phyloP scores from a whole-genome alignment of 2,888 invertebrate genomes.

The Sesamia inferens region DNA sequence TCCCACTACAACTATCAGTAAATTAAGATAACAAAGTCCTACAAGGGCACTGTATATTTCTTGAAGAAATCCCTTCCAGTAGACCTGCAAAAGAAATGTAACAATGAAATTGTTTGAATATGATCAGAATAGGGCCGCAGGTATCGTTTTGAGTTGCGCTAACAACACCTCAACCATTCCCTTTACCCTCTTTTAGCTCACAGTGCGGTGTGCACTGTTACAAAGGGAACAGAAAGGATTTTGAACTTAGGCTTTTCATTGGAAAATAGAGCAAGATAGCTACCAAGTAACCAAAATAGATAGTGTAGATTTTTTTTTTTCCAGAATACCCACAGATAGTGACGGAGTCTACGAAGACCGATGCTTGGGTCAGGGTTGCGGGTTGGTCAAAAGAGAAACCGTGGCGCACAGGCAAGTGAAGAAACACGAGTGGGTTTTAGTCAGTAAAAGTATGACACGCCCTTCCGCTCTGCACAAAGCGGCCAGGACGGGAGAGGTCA shows the following conservation, averaged over 20 bases:
- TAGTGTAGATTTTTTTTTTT: not conserved
- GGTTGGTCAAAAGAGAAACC: too few relatives aligned
- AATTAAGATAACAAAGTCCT: not conserved
- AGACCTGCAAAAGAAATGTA: not conserved
- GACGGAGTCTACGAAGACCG: too few relatives aligned
- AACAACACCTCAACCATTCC: constrained; percentile 63
- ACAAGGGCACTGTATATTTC: not conserved
- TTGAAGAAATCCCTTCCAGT: not conserved
- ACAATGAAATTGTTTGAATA: constrained; percentile 3
- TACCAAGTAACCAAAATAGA: too few relatives aligned
- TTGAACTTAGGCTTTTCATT: constrained; percentile 17
- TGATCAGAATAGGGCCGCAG: constrained; percentile 63
- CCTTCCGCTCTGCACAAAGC: too few relatives aligned
- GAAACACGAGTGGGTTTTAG: too few relatives aligned
- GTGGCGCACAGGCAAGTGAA: too few relatives aligned
- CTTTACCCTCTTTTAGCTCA: constrained; percentile 36
- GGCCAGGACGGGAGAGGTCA: too few relatives aligned
- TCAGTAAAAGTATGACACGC: too few relatives aligned
- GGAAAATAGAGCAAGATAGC: not conserved
- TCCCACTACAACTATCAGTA: not conserved
- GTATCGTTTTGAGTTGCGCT: constrained; percentile 62
- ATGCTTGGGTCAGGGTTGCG: too few relatives aligned
- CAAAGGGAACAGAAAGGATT: constrained; percentile 34
- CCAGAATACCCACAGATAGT: not conserved
- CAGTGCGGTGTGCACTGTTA: constrained; percentile 47